Conservation (phyloP, 92 coral and sea anemone genomes). For the Porites evermanni region DNA sequence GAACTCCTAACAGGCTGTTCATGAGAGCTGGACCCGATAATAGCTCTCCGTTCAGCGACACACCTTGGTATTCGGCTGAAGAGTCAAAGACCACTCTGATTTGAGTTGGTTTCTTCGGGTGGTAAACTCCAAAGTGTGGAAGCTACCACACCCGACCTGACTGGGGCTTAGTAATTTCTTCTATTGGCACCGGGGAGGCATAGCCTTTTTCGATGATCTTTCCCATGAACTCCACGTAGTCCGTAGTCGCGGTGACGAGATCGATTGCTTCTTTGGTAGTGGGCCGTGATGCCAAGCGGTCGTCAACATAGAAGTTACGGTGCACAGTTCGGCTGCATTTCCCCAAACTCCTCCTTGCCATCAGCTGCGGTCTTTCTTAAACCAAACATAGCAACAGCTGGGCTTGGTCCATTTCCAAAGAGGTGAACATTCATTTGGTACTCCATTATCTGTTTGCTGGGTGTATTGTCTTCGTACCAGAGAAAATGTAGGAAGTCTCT, state of each 20-base stretch:
- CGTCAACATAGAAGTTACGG: constrained; percentile 76
- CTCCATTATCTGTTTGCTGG: constrained; percentile 21
- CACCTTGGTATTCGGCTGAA: constrained; percentile 16
- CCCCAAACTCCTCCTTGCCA: constrained; percentile 76
- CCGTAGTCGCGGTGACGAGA: constrained; percentile 50
- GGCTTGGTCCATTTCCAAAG: constrained; percentile 48
- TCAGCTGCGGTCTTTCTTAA: constrained; percentile 54
- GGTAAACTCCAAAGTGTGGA: constrained; percentile 35
- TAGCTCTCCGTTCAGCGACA: constrained; percentile 28
- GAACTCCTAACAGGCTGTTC: constrained; percentile 30
- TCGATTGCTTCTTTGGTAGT: constrained; percentile 55
- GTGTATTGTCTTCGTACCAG: constrained; percentile 51
- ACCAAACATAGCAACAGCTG: constrained; percentile 43
- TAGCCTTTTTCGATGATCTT: constrained; percentile 35
- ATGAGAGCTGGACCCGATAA: constrained; percentile 25
- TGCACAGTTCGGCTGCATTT: constrained; percentile 43
- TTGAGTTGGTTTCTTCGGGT: constrained; percentile 13
- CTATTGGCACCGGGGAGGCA: constrained; percentile 46
- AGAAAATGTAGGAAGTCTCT: constrained; percentile 52
- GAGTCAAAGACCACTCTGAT: constrained; percentile 17
- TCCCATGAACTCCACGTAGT: constrained; percentile 60
- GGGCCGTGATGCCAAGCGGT: constrained; percentile 65
- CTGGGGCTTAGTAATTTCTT: not conserved
- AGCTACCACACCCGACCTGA: constrained; percentile 20
- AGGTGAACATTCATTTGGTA: constrained; percentile 53